Evolutionary conservation across 2,888 invertebrate genomes (phyloP), one percentile per base, ranked within the genome.

Genomic region (Chrysopilus asiliformis): DNA sequence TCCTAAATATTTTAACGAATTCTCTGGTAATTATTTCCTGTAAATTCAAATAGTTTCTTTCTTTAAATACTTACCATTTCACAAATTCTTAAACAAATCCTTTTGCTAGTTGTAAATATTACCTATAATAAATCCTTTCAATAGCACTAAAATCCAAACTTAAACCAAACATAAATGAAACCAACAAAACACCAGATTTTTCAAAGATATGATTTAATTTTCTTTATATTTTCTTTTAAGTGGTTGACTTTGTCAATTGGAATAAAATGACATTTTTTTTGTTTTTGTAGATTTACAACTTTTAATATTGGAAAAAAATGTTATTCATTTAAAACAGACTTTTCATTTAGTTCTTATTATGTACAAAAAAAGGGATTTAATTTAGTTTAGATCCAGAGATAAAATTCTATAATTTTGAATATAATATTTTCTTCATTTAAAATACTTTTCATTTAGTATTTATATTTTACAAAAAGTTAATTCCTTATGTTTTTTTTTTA

Each of bases 261-360:
- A 26, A 26, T 26, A 26, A 3, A 26, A 9, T 5, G 5, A 10
- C 14, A 26, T 13, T 26, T 26, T 26, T 26, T 26, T 22, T 7
- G 7, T 22, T 26, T 26, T 10, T 26, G 26, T 26, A 26, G 26
- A 26, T 26, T 26, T 26, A 26, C 26, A 26, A 13, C 12, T n/a
- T 13, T 26, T 26, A 26, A 26, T 26, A 26, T 10, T 26, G 12
- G 12, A 26, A 26, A 26, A 26, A 26, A 13, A 13, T 14, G 3
- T 26, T 26, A 26, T 26, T 26, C 14, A 26, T 13, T 29, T 29
- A 29, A 29, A 29, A 29, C 29, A 29, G 29, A 29, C 29, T 29
- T 29, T 29, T 29, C 16, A 27, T 27, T 27, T 10, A 12, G 10
- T 27, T 27, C 8, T 15, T 29, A 6, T n/a, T 14, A 12, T 14